phyloP scores from a whole-genome alignment of 2,888 invertebrate genomes.

The Xanthia togata region DNA sequence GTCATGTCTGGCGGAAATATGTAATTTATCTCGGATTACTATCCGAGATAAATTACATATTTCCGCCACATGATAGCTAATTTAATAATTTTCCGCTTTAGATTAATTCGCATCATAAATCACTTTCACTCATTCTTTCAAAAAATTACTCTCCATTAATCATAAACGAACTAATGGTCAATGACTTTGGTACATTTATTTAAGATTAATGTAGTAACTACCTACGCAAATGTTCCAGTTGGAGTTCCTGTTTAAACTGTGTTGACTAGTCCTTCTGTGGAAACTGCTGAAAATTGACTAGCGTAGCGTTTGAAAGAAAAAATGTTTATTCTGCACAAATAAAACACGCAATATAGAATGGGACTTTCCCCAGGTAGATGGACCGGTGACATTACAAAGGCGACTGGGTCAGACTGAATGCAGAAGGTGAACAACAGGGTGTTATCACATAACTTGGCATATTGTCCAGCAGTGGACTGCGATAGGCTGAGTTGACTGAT shows the following conservation, averaged over 20 bases:
- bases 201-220: conserved; percentile 31
- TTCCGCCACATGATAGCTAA: conserved; percentile 13
- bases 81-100: conserved; percentile 10
- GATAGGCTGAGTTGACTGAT: too few species aligned
- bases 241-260: neutral
- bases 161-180: conserved; percentile 33
- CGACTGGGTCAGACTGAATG: too few species aligned
- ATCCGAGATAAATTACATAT: conserved; percentile 10
- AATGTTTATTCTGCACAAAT: too few species aligned
- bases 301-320: neutral
- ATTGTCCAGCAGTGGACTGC: too few species aligned
- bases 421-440: too few species aligned
- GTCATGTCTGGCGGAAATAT: too few species aligned
- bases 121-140: conserved; percentile 19
- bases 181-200: conserved; percentile 22
- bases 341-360: neutral
- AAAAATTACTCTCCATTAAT: conserved; percentile 38
- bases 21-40: too few species aligned
- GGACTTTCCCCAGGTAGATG: neutral
- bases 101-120: conserved; percentile 38
- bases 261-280: neutral
- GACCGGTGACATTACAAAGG: too few species aligned
- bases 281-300: neutral
- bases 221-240: conserved; percentile 23
- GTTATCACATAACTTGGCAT: too few species aligned